Evolutionary conservation across 2,113 vertebrate species (phyloP).

Genomic region (Mesembrinibis cayennensis): DNA sequence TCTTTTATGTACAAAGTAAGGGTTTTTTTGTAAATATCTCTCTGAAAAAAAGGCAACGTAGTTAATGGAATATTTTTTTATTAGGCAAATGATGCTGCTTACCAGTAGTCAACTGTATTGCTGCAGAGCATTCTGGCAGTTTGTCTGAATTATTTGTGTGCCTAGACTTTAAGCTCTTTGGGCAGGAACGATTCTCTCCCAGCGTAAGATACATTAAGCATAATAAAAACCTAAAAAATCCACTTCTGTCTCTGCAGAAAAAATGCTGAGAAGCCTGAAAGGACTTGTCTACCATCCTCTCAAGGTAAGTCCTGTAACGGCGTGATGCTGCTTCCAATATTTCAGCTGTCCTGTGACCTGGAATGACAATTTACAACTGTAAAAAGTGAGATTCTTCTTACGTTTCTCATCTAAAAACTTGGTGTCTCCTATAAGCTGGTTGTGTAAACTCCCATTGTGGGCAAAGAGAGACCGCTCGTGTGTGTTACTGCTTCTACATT

Average conservation of each 20-base stretch:
- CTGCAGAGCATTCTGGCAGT: neutral
- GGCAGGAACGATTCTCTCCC: neutral
- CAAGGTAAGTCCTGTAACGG: slow-evolving; percentile 42
- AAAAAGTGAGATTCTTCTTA: neutral
- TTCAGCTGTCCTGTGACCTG: neutral
- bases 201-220: rapidly evolving
- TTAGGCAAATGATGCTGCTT: neutral
- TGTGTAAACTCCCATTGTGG: neutral
- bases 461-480: neutral
- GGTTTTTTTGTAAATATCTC: neutral
- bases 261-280: slow-evolving; percentile 64
- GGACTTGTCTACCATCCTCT: neutral
- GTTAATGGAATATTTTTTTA: neutral
- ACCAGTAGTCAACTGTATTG: neutral
- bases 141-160: neutral
- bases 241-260: neutral
- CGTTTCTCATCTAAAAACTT: neutral
- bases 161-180: neutral
- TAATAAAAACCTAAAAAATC: neutral
- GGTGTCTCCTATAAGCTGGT: neutral
- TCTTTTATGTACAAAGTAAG: neutral
- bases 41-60: neutral
- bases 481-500: rapidly evolving
- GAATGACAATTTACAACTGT: neutral
- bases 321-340: neutral